Evolutionary conservation across 2,113 vertebrate genomes (phyloP).

Genomic region (Balaeniceps rex): DNA sequence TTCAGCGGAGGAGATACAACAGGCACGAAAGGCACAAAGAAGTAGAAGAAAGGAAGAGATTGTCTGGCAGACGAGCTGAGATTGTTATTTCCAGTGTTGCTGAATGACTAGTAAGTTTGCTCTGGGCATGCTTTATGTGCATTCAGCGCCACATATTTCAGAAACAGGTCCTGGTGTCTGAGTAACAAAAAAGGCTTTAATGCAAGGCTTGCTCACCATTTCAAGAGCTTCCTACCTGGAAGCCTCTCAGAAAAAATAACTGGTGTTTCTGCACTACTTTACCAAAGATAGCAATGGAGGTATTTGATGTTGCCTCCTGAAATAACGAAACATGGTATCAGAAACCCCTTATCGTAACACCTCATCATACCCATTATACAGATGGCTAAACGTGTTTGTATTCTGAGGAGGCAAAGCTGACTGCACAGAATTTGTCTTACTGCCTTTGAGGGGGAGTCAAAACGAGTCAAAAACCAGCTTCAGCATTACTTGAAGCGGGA

Average conservation of each 20-base stretch:
- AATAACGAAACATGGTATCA: rapidly evolving
- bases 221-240: not conserved
- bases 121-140: not conserved
- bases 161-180: not conserved
- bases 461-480: not conserved
- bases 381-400: not conserved
- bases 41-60: not conserved
- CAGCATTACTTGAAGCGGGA: not conserved
- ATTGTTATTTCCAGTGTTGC: not conserved
- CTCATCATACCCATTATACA: not conserved
- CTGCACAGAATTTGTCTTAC: not conserved
- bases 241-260: not conserved
- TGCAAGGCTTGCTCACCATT: not conserved
- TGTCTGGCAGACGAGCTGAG: not conserved
- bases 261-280: not conserved
- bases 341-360: not conserved
- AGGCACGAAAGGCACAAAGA: not conserved
- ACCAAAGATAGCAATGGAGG: not conserved
- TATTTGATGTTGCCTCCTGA: not conserved
- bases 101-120: not conserved
- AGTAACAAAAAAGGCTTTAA: not conserved
- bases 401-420: not conserved
- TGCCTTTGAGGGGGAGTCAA: not conserved
- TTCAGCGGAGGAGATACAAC: not conserved
- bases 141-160: not conserved